Evolutionary conservation across 2,797 vertebrate genomes (phyloP).

Genomic region (Coracias cyanogaster): DNA sequence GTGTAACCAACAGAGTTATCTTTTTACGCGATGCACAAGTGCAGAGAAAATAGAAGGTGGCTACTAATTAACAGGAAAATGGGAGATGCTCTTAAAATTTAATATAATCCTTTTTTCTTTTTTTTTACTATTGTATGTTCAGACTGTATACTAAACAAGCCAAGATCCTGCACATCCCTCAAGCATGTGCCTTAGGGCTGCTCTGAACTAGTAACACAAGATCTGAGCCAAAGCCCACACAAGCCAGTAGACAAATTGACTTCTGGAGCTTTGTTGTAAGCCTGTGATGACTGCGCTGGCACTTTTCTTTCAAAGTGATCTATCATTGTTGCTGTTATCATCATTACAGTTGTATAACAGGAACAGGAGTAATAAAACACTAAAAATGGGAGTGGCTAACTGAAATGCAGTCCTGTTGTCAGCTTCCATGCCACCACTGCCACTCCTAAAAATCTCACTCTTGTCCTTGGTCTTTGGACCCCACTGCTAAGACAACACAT

Average conservation of each 20-base stretch:
- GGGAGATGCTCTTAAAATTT: background rate
- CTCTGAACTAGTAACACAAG: background rate
- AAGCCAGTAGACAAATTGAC: background rate
- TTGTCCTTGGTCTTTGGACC: constrained; percentile 43
- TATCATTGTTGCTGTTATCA: background rate
- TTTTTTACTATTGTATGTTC: background rate
- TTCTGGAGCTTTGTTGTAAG: background rate
- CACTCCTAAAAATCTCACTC: background rate
- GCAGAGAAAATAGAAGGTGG: background rate
- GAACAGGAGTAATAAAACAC: constrained; percentile 53
- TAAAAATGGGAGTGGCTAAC: constrained; percentile 6
- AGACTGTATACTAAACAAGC: background rate
- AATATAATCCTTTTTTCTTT: background rate
- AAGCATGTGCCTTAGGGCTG: background rate
- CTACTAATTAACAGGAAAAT: background rate
- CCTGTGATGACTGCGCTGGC: background rate
- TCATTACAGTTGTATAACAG: background rate
- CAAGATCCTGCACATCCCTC: background rate
- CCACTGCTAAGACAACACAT: background rate
- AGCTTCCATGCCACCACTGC: background rate
- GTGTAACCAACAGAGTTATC: background rate
- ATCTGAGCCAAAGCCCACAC: background rate
- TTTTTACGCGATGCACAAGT: background rate
- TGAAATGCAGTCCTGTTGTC: background rate
- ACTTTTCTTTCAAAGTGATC: background rate